A percentile compares a stretch with the other conserved stretches of the same genome.
These are phyloP conservation scores for Piscicola geometra DNA, from an alignment of 2,888 invertebrate genomes.

Conservation along the genomic window DNA sequence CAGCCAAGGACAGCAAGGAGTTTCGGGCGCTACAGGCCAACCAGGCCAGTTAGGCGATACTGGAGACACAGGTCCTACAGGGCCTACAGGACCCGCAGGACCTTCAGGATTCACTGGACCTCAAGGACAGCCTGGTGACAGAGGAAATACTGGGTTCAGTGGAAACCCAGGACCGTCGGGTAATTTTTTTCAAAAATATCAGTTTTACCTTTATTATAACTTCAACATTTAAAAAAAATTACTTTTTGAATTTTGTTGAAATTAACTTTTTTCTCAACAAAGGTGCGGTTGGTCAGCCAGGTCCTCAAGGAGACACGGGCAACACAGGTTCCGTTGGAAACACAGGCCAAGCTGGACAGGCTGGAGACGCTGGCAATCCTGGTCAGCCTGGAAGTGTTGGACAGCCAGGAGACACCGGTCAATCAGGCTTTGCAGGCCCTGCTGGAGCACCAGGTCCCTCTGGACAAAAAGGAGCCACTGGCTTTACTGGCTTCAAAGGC, in stretches of 20 bases:
- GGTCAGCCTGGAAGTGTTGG: slow-evolving; percentile 21
- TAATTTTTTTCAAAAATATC: neutral
- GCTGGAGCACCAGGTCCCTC: slow-evolving; percentile 33
- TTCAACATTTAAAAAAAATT: neutral
- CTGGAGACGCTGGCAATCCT: slow-evolving; percentile 14
- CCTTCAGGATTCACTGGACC: slow-evolving; percentile 14
- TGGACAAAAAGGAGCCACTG: slow-evolving; percentile 35
- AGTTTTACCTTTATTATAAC: too few relatives aligned
- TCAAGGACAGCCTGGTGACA: slow-evolving; percentile 6
- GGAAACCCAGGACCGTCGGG: neutral
- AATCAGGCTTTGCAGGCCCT: neutral
- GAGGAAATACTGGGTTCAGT: slow-evolving; percentile 16
- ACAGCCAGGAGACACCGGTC: slow-evolving; percentile 26
- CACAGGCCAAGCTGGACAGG: neutral
- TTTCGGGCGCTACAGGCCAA: neutral
- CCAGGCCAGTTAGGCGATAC: neutral
- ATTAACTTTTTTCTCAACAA: neutral
- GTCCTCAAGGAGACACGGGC: slow-evolving; percentile 24
- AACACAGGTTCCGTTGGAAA: slow-evolving; percentile 17
- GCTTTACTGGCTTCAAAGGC: slow-evolving; percentile 32
- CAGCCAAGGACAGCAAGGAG: neutral
- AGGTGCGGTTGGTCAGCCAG: slow-evolving; percentile 44
- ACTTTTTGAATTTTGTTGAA: neutral
- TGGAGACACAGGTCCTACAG: neutral
- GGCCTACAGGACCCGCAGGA: slow-evolving; percentile 15